Percentiles rank a stretch among this genome's conserved stretches.
phyloP scores from a whole-genome alignment of 2,888 invertebrate species.

The Lapara coniferarum region DNA sequence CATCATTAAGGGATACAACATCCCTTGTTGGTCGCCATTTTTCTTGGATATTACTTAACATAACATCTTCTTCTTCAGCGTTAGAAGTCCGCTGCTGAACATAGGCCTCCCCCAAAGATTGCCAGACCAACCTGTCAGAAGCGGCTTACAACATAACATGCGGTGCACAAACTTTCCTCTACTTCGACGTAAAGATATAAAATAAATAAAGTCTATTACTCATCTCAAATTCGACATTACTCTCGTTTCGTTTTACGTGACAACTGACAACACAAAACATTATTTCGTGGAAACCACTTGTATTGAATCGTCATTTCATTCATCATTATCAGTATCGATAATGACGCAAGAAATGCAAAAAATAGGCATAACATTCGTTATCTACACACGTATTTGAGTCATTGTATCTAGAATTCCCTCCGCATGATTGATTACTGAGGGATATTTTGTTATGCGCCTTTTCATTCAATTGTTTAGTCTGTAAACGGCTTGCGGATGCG shows the following conservation, averaged over 20 bases:
- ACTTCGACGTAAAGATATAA: too few relatives aligned
- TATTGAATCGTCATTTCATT: neutral
- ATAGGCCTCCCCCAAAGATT: too few relatives aligned
- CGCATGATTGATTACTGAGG: slow-evolving; percentile 46
- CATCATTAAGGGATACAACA: too few relatives aligned
- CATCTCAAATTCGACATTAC: neutral
- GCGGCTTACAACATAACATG: too few relatives aligned
- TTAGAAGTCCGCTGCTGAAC: too few relatives aligned
- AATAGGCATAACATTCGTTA: slow-evolving; percentile 7
- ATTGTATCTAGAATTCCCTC: slow-evolving; percentile 57
- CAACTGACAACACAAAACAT: neutral
- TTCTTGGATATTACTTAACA: too few relatives aligned
- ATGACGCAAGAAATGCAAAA: neutral
- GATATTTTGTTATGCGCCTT: slow-evolving; percentile 46
- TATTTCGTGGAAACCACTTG: neutral
- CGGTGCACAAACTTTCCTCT: too few relatives aligned
- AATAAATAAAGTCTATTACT: too few relatives aligned
- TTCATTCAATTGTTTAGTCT: slow-evolving; percentile 56
- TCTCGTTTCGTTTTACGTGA: neutral
- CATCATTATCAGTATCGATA: slow-evolving; percentile 6
- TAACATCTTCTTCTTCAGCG: too few relatives aligned
- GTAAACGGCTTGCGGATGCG: slow-evolving; percentile 51
- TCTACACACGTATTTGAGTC: slow-evolving; percentile 40
- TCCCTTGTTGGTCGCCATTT: too few relatives aligned
- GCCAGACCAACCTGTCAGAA: too few relatives aligned